Evolutionary conservation across 2,888 invertebrate species (phyloP).

Genomic region (Nomada hirtipes): DNA sequence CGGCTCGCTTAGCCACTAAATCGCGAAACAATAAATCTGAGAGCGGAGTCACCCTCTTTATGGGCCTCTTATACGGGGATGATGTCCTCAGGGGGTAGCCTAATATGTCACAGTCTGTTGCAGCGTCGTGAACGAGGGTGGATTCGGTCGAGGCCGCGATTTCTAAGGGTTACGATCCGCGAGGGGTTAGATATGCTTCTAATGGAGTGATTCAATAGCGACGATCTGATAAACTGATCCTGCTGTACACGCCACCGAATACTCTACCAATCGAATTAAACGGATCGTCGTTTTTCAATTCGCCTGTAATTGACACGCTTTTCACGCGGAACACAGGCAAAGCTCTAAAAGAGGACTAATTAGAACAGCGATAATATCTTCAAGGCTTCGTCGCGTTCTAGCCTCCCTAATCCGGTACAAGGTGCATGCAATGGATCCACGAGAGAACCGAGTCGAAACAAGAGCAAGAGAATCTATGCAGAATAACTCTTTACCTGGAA

Average conservation of each 20-base stretch:
- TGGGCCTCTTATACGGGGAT: slow-evolving; percentile 78
- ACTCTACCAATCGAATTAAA: slow-evolving; percentile 59
- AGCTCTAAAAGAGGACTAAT: neutral
- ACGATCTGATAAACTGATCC: slow-evolving; percentile 79
- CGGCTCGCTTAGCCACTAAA: slow-evolving; percentile 78
- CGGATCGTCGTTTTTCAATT: slow-evolving; percentile 59
- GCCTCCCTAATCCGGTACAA: slow-evolving; percentile 23
- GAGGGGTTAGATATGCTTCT: slow-evolving; percentile 76
- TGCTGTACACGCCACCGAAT: slow-evolving; percentile 42
- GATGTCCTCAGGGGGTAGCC: slow-evolving; percentile 81
- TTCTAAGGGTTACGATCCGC: slow-evolving; percentile 63
- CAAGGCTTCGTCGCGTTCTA: slow-evolving; percentile 33
- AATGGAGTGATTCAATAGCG: slow-evolving; percentile 83
- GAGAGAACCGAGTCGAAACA: slow-evolving; percentile 2
- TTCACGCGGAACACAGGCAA: neutral
- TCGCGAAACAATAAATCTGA: slow-evolving; percentile 83
- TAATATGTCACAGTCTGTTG: slow-evolving; percentile 84
- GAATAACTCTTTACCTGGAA: slow-evolving; percentile 11
- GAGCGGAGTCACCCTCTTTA: slow-evolving; percentile 74
- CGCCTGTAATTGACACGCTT: slow-evolving; percentile 13
- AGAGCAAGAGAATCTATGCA: slow-evolving; percentile 6
- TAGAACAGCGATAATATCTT: slow-evolving; percentile 27
- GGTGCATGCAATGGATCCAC: neutral
- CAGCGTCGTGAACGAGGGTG: slow-evolving; percentile 75
- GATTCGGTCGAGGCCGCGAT: slow-evolving; percentile 45